Base-by-base conservation (phyloP, 2,113 vertebrate genomes). In the Chascanopsetta lugubris region DNA sequence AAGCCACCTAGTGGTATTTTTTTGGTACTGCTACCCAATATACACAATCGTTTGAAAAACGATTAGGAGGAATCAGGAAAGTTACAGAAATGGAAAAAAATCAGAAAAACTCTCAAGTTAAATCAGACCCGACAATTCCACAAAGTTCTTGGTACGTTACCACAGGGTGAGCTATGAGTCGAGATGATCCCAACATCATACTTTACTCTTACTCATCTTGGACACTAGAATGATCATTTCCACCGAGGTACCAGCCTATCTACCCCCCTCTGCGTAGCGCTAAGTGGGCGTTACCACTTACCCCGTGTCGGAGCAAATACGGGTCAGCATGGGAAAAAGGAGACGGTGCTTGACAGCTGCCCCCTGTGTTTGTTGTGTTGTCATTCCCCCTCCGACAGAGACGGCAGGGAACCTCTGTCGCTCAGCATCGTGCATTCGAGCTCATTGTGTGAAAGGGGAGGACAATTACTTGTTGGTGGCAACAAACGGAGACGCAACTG, bases 301-400 rank as follows among this genome's bases (percentile, higher is more conserved):
- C 25, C 13, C 57, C 8, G 29, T 36, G 46, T 22, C 3, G 15
- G 1, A 64, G 46, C 27, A 74, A 58, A 58, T 63, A 66, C 25
- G 65, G 40, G 76, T 62, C 32, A 5, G 36, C 25, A 8, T 34
- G 48, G 38, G 24, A 74, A 66, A 82, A 13, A 26, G 2, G 40
- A 85, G 67, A 51, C 48, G 4, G 57, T 22, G 22, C 5, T 29
- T 71, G 62, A 61, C 53, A 22, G 46, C 25, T 34, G 68, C 81
- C 69, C 45, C 68, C 42, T 7, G 49, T 29, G 45, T 32, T 69
- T 42, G 27, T 32, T 34, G 32, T 22, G 30, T 69, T 40, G 73
- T 70, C 47, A 21, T 65, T 67, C 64, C 70, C 64, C 70, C 48
- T 70, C 34, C 29, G 4, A 72, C 48, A 59, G 61, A 67, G 50